These are phyloP conservation scores for Melolontha melolontha DNA, from an alignment of 2,888 invertebrate genomes.

Conservation along the genomic window DNA sequence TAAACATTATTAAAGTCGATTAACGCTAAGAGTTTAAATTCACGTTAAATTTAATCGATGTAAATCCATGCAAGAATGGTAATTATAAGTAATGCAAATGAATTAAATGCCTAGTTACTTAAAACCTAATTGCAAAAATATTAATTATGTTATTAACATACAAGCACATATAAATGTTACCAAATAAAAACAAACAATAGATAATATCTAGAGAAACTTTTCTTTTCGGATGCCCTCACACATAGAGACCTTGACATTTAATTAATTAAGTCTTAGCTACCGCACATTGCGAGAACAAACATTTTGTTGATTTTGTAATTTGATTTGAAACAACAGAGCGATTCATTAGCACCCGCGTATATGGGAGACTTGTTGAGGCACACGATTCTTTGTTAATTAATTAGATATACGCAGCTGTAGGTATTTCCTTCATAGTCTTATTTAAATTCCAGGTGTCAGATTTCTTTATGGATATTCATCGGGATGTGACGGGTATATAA, in stretches of 20 bases:
- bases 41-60: too few species aligned
- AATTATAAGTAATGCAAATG: too few species aligned
- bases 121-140: too few species aligned
- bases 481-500: too few species aligned
- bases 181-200: conserved; percentile 10
- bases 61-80: too few species aligned
- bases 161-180: not conserved
- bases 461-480: too few species aligned
- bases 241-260: conserved; percentile 16
- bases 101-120: too few species aligned
- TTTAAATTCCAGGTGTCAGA: too few species aligned
- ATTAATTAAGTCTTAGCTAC: conserved; percentile 7
- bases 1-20: too few species aligned
- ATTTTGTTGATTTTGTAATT: conserved; percentile 18
- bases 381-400: conserved; percentile 13
- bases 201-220: not conserved
- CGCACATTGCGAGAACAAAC: conserved; percentile 6
- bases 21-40: too few species aligned
- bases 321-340: conserved; percentile 1
- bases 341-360: conserved; percentile 12
- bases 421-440: too few species aligned
- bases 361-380: not conserved
- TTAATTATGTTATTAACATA: too few species aligned
- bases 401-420: conserved; percentile 21
- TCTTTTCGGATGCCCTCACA: conserved; percentile 1